A percentile compares a stretch with the other conserved stretches of the same genome.
Evolutionary conservation across 2,888 invertebrate species (phyloP).

Genomic region (Archaeoteleia sp.): DNA sequence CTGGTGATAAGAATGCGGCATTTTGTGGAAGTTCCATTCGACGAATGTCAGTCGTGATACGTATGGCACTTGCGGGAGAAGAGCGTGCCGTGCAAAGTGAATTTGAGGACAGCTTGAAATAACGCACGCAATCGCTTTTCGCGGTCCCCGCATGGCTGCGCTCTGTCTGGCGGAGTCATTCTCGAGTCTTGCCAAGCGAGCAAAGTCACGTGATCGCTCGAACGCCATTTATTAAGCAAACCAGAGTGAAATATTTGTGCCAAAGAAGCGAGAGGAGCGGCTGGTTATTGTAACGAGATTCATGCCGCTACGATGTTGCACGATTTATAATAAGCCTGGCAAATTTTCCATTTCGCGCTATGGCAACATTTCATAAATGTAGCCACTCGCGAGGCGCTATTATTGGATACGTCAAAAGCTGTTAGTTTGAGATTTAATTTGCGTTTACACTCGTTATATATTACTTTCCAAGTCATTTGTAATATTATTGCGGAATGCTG

Average conservation of each 20-base stretch:
- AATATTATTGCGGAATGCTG: no score
- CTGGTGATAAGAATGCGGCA: no score
- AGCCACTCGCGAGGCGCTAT: constrained; percentile 41
- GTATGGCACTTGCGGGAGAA: constrained; percentile 22
- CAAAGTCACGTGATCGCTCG: constrained; percentile 20
- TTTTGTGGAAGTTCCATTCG: constrained; percentile 4
- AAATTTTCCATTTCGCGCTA: constrained; percentile 44
- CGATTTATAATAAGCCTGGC: constrained; percentile 48
- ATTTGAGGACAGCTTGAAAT: constrained; percentile 41
- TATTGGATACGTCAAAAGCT: constrained; percentile 45
- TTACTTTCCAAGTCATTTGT: no score
- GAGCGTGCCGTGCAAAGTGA: constrained; percentile 22
- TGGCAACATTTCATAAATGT: constrained; percentile 41
- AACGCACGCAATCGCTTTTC: constrained; percentile 39
- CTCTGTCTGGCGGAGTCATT: constrained; percentile 2
- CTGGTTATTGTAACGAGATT: constrained; percentile 39
- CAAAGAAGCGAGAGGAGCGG: constrained; percentile 28
- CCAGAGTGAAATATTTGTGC: constrained; percentile 40
- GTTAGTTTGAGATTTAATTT: no score
- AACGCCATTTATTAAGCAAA: constrained; percentile 40
- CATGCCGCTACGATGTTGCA: constrained; percentile 31
- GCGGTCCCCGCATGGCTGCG: constrained; percentile 9
- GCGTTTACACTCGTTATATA: no score
- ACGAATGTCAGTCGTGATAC: constrained; percentile 19
- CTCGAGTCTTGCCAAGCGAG: constrained; percentile 2